Conservation (phyloP, 2,113 vertebrate genomes). For the Percina caprodes region DNA sequence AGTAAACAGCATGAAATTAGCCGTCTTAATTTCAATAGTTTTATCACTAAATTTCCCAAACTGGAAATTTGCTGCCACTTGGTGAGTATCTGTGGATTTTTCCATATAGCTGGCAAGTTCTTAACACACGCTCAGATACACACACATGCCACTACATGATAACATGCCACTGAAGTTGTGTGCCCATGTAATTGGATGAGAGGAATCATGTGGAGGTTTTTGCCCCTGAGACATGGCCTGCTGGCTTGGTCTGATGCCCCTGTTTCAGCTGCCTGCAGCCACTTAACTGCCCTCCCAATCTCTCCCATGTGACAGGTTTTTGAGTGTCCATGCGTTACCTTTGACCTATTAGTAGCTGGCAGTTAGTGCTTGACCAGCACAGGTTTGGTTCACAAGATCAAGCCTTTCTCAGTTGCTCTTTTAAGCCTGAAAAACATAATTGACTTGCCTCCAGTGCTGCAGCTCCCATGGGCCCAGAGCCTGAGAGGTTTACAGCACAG, state of each 20-base stretch:
- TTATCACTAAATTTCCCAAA: neutral
- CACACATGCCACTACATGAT: constrained; percentile 14
- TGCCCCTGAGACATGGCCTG: constrained; percentile 39
- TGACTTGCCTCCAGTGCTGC: constrained; percentile 44
- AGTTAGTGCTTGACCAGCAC: constrained; percentile 16
- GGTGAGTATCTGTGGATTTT: neutral
- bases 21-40: neutral
- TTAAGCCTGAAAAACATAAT: constrained; percentile 56
- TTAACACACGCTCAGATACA: neutral
- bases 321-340: constrained; percentile 28
- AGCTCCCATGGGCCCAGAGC: constrained; percentile 42
- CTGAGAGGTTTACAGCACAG: constrained; percentile 56
- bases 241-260: constrained; percentile 43
- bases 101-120: neutral
- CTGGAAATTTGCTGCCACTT: neutral
- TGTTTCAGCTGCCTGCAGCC: constrained; percentile 29
- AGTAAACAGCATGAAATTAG: neutral
- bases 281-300: constrained; percentile 33
- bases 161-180: constrained; percentile 37
- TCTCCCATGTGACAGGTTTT: neutral
- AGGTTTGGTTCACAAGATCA: constrained; percentile 12
- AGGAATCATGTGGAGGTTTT: constrained; percentile 67
- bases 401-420: constrained; percentile 25
- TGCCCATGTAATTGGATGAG: constrained; percentile 70
- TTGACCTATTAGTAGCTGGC: constrained; percentile 17